Evolutionary conservation across 2,797 vertebrate genomes (phyloP).

Genomic region (Takifugu ocellatus): DNA sequence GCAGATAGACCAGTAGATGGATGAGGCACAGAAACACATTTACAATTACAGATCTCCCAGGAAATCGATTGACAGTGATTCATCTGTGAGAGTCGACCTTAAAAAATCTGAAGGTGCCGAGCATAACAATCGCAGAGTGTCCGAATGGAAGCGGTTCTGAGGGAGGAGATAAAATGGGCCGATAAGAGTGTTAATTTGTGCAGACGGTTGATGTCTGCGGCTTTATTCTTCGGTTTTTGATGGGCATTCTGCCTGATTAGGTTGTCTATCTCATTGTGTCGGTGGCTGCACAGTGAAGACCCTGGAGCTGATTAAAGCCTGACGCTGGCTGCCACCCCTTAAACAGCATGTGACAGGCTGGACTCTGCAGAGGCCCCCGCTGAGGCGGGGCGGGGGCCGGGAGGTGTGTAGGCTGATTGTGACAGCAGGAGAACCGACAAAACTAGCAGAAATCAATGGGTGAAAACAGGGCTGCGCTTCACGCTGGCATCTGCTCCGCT

Average conservation of each 20-base stretch:
- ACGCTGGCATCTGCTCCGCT: no score
- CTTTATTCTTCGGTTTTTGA: slow-evolving; percentile 42
- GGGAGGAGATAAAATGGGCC: no score
- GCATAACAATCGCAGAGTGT: background rate
- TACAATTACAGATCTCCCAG: background rate
- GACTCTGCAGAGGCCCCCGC: slow-evolving; percentile 40
- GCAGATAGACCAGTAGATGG: background rate
- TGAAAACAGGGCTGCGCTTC: no score
- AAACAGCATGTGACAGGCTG: slow-evolving; percentile 68
- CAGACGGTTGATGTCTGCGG: slow-evolving; percentile 6
- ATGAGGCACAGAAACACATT: background rate
- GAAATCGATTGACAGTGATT: background rate
- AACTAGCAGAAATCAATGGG: slow-evolving; percentile 38
- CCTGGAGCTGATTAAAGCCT: slow-evolving; percentile 65
- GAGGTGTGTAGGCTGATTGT: slow-evolving; percentile 40
- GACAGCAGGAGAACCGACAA: slow-evolving; percentile 38
- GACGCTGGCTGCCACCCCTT: slow-evolving; percentile 33
- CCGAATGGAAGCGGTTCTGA: background rate
- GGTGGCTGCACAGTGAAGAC: slow-evolving; percentile 42
- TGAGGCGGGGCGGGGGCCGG: slow-evolving; percentile 24
- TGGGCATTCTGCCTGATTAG: slow-evolving; percentile 59
- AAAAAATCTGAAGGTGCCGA: background rate
- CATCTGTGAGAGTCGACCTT: background rate
- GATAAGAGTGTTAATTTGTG: background rate
- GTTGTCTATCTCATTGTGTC: slow-evolving; percentile 65